Evolutionary conservation across 1,140 invertebrate species (phyloP), one percentile per base, ranked within the genome.

Genomic region (Epicauta chinensis): DNA sequence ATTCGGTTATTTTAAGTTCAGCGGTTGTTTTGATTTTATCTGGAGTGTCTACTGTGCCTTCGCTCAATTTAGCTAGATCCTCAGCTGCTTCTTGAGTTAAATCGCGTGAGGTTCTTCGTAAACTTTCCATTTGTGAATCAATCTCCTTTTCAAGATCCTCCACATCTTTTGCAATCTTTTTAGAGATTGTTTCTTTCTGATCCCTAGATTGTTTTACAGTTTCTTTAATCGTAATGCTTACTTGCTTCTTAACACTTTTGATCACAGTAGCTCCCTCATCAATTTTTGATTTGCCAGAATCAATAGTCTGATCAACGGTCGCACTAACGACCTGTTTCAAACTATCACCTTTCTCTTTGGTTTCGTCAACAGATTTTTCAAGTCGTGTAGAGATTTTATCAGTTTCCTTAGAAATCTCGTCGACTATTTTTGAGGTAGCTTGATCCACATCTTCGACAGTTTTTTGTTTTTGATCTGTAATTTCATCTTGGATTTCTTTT

Each of bases 381-480:
- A 53, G 30, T 36, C 40, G 32, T 35, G 40, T 43, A 30, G 38
- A 34, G 16, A 30, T 17, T 23, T 14, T 29, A 42, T 23, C 23
- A 7, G 23, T 23, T 23, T 23, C 23, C 7, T 23, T 23, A 23
- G 23, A 23, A 23, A 23, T 23, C 23, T 23, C 23, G 4, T 40
- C 45, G 13, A 50, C 10, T 23, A 30, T 17, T 40, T 50, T 30
- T 35, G 32, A 29, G 11, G 35, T 38, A 14, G 16, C 11, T 45
- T 38, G 34, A 12, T 30, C 42, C 40, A 17, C 14, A 29, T 39
- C 31, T 37, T 47, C 39, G 41, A 40, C 39, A 29, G 39, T 29
- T 35, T 15, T 15, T 51, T 34, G 50, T 42, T 42, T 49, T 49
- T 45, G 42, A 42, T 40, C 40, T 39, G 40, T 51, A 36, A 15